phyloP scores from a whole-genome alignment of 2,888 invertebrate species.

The Chrysolina oricalcia region DNA sequence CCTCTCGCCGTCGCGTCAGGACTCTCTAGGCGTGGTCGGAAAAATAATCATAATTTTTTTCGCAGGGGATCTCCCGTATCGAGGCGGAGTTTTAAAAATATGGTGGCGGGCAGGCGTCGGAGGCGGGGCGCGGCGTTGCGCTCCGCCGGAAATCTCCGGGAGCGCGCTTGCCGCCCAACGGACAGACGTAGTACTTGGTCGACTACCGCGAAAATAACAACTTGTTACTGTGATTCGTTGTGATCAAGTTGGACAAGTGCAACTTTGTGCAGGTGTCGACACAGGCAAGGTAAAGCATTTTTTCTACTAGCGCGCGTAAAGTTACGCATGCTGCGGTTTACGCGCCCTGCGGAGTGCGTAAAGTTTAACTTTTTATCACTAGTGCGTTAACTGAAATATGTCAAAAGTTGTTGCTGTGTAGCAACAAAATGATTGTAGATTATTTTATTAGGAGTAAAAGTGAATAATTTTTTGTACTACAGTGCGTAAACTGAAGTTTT shows the following conservation, averaged over 20 bases:
- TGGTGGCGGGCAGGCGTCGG: slow-evolving; percentile 64
- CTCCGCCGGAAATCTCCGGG: slow-evolving; percentile 65
- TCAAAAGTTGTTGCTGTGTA: too few relatives aligned
- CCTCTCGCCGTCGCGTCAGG: slow-evolving; percentile 53
- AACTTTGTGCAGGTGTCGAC: slow-evolving; percentile 40
- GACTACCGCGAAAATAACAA: slow-evolving; percentile 54
- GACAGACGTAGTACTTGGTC: slow-evolving; percentile 54
- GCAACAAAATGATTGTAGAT: too few relatives aligned
- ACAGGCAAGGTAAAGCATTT: slow-evolving; percentile 39
- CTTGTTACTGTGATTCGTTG: slow-evolving; percentile 34
- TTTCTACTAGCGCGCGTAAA: background rate
- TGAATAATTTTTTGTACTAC: too few relatives aligned
- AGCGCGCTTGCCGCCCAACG: slow-evolving; percentile 60
- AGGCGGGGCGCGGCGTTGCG: slow-evolving; percentile 66
- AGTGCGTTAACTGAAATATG: too few relatives aligned
- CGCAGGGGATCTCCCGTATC: slow-evolving; percentile 60
- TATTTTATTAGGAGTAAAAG: too few relatives aligned
- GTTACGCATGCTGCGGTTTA: too few relatives aligned
- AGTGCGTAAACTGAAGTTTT: too few relatives aligned
- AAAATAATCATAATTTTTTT: slow-evolving; percentile 66
- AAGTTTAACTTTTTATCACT: too few relatives aligned
- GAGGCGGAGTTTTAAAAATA: slow-evolving; percentile 70
- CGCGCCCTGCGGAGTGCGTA: too few relatives aligned
- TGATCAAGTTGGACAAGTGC: slow-evolving; percentile 47
- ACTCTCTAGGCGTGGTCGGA: slow-evolving; percentile 63